These are phyloP conservation scores for Spisula subtruncata DNA, from an alignment of 2,888 invertebrate species.

Conservation along the genomic window DNA sequence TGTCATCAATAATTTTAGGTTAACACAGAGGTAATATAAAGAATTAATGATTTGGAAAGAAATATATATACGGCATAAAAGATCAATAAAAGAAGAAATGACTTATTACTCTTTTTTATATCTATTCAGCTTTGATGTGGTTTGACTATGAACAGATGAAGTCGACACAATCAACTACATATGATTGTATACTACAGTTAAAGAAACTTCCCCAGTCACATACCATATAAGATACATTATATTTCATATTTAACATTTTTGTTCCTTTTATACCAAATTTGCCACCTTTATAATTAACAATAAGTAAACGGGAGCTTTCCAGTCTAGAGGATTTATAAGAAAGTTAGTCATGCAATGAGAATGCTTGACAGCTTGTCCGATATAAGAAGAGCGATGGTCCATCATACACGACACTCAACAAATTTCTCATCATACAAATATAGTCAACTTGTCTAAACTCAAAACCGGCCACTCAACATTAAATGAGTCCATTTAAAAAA, in stretches of 20 bases:
- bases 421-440: background rate
- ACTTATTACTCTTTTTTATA: background rate
- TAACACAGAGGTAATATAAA: background rate
- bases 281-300: background rate
- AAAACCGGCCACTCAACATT: background rate
- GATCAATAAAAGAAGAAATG: background rate
- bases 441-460: background rate
- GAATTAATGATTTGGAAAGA: slow-evolving; percentile 4
- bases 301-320: background rate
- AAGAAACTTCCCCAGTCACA: background rate
- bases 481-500: background rate
- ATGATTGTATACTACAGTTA: background rate
- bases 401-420: background rate
- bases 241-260: slow-evolving; percentile 15
- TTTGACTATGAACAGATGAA: background rate
- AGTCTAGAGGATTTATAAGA: background rate
- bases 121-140: background rate
- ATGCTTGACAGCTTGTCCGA: slow-evolving; percentile 9
- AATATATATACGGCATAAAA: background rate
- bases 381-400: background rate
- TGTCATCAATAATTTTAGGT: background rate
- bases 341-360: slow-evolving; percentile 16
- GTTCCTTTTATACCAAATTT: no score
- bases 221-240: slow-evolving; percentile 1
- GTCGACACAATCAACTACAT: background rate